These are phyloP conservation scores for Acrocera orbiculus DNA, from an alignment of 2,888 invertebrate genomes.

Conservation along the genomic window DNA sequence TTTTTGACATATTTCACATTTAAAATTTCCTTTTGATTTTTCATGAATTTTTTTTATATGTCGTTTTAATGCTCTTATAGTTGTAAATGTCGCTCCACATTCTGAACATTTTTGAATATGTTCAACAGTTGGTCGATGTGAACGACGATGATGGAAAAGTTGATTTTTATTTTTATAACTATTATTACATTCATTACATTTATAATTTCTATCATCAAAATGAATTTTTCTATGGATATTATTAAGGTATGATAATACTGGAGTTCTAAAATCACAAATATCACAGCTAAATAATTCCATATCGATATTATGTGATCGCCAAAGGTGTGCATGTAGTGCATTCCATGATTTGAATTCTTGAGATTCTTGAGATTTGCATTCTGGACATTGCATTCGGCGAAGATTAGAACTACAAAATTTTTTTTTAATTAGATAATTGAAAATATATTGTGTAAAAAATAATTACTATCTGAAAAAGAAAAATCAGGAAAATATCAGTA, in stretches of 20 bases:
- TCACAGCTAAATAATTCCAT: constrained; percentile 64
- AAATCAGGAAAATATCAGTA: not conserved
- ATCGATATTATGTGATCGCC: constrained; percentile 59
- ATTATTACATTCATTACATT: constrained; percentile 50
- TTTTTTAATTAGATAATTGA: no score
- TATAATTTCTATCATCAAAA: constrained; percentile 41
- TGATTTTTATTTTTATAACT: constrained; percentile 65
- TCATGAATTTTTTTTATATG: constrained; percentile 40
- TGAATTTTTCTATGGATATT: constrained; percentile 63
- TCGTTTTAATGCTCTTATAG: constrained; percentile 31
- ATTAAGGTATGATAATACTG: constrained; percentile 47
- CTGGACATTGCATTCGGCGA: constrained; percentile 36
- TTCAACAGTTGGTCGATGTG: constrained; percentile 32
- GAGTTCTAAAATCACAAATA: constrained; percentile 55
- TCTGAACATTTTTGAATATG: constrained; percentile 30
- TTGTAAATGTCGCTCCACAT: constrained; percentile 24
- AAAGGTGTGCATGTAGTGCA: constrained; percentile 57
- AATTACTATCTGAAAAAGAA: not conserved
- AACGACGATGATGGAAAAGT: constrained; percentile 53
- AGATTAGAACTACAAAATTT: no score
- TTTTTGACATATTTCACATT: constrained; percentile 32
- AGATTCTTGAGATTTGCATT: constrained; percentile 38
- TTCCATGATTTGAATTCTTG: constrained; percentile 38
- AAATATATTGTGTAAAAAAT: not conserved
- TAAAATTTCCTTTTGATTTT: constrained; percentile 23